Conservation (phyloP, 2,113 vertebrate species). For the Bubo bubo region DNA sequence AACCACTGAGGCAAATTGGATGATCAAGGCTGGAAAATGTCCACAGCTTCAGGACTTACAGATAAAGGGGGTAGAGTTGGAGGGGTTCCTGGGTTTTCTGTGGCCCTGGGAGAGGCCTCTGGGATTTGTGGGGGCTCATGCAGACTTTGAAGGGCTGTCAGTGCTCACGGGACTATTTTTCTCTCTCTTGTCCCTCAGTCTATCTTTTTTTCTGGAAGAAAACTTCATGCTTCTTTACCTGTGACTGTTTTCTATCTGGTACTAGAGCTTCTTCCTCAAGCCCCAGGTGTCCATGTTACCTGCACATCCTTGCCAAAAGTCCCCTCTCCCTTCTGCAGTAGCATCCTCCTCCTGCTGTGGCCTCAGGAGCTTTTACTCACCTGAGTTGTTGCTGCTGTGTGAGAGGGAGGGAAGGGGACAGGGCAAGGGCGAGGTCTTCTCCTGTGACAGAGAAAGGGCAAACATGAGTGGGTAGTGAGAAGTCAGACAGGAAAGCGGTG, state of each 20-base stretch:
- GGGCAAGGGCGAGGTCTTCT: not conserved
- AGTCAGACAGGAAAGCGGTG: not conserved
- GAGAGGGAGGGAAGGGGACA: not conserved
- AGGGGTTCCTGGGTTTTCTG: not conserved
- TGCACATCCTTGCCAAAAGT: not conserved
- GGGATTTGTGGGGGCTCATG: fast-evolving
- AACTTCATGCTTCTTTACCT: not conserved
- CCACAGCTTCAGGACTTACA: not conserved
- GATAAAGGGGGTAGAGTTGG: not conserved
- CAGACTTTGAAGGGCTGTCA: not conserved
- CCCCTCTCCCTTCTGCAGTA: not conserved
- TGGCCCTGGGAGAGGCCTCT: not conserved
- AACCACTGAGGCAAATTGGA: not conserved
- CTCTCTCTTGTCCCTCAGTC: not conserved
- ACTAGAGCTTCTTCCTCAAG: not conserved
- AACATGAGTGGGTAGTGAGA: not conserved
- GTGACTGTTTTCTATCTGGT: not conserved
- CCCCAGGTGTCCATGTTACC: not conserved
- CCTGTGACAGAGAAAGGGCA: not conserved
- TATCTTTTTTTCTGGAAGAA: not conserved
- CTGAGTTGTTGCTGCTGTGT: not conserved
- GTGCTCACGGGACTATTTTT: not conserved
- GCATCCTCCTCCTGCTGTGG: not conserved
- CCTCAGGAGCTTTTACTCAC: not conserved
- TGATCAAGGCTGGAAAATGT: not conserved